phyloP scores from a whole-genome alignment of 2,797 vertebrate species.

The Macrochelys suwanniensis region DNA sequence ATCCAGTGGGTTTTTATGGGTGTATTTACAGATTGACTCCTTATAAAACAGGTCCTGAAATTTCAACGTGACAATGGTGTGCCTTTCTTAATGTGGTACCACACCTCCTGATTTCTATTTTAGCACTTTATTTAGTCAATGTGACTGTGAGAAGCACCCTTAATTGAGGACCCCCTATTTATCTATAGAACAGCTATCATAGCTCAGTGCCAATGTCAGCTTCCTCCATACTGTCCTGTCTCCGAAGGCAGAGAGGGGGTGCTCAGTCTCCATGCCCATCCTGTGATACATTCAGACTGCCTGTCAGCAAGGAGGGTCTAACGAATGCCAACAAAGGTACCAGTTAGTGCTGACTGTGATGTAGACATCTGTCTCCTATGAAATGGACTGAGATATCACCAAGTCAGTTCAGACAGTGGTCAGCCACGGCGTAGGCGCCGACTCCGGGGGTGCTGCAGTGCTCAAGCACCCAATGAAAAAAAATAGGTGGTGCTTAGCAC shows the following conservation, averaged over 20 bases:
- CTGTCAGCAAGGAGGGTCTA: background rate
- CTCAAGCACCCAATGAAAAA: too few relatives aligned
- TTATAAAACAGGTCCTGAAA: background rate
- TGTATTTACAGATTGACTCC: background rate
- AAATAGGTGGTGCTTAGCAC: too few relatives aligned
- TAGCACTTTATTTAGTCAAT: background rate
- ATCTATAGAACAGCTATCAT: background rate
- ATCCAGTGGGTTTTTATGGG: background rate
- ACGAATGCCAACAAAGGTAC: background rate
- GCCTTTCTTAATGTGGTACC: background rate
- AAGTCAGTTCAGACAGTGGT: background rate
- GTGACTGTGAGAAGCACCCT: background rate
- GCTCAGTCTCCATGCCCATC: background rate
- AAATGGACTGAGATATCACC: conserved; percentile 1
- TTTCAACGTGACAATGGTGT: background rate
- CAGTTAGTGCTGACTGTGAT: background rate
- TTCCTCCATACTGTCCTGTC: background rate
- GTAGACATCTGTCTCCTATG: background rate
- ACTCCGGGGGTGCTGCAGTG: too few relatives aligned
- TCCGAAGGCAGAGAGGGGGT: background rate
- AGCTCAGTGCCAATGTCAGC: background rate
- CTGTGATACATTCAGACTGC: background rate
- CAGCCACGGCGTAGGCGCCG: too few relatives aligned
- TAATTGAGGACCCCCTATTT: background rate
- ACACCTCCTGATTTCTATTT: background rate